Conservation (phyloP, 2,888 invertebrate species). For the Drosophila leonis region DNA sequence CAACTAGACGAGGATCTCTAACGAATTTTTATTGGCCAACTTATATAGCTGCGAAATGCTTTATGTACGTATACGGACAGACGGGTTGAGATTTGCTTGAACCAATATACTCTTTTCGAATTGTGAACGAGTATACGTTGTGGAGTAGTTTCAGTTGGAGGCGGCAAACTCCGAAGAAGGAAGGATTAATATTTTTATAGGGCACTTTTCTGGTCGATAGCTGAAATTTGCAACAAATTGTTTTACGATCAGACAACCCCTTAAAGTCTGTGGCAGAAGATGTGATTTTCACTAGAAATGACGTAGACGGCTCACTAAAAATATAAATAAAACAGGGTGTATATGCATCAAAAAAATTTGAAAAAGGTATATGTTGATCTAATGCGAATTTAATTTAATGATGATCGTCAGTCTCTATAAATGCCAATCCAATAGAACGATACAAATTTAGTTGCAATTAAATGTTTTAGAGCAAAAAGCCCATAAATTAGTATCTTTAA, state of each 20-base stretch:
- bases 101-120: not conserved
- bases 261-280: not conserved
- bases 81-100: too few relatives aligned
- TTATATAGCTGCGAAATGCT: not conserved
- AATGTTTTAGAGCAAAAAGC: not conserved
- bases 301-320: not conserved
- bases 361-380: not conserved
- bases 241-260: constrained; percentile 52
- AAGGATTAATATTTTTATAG: constrained; percentile 77
- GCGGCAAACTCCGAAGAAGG: constrained; percentile 27
- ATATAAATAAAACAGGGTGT: not conserved
- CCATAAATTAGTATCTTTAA: not conserved
- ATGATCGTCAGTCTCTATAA: too few relatives aligned
- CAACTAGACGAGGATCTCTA: too few relatives aligned
- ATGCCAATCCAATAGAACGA: too few relatives aligned
- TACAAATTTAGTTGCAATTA: too few relatives aligned
- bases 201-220: constrained; percentile 64
- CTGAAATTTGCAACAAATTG: constrained; percentile 76
- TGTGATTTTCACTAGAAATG: not conserved
- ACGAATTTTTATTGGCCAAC: too few relatives aligned
- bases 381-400: too few relatives aligned
- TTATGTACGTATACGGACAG: not conserved
- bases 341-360: not conserved
- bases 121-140: constrained; percentile 23
- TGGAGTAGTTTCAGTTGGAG: constrained; percentile 29